Evolutionary conservation across 2,113 vertebrate genomes (phyloP).

Genomic region (Talpa occidentalis): DNA sequence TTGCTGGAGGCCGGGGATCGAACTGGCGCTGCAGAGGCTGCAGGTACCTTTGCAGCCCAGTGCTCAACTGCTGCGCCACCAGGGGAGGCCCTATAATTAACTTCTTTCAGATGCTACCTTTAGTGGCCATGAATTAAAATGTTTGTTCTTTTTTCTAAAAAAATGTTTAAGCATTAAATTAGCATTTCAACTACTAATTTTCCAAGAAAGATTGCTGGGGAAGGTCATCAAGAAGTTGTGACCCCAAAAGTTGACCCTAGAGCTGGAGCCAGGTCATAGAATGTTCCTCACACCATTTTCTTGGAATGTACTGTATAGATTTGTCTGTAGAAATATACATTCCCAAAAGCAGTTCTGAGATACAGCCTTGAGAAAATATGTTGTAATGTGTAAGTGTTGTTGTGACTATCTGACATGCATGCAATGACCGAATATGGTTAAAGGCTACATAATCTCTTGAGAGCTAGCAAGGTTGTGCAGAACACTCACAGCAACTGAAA

Average conservation of each 20-base stretch:
- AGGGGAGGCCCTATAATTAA: too few species aligned
- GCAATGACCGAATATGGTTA: neutral
- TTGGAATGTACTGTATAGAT: neutral
- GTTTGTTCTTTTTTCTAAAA: neutral
- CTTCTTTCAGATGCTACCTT: neutral
- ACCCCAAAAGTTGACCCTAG: neutral
- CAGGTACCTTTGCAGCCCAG: too few species aligned
- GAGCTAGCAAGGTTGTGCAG: neutral
- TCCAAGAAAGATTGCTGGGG: neutral
- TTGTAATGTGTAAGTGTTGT: neutral
- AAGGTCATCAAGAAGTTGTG: neutral
- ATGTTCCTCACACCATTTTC: neutral
- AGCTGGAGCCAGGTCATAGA: neutral
- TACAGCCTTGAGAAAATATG: neutral
- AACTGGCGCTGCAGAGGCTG: too few species aligned
- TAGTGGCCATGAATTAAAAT: neutral
- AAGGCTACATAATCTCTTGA: neutral
- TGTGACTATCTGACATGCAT: neutral
- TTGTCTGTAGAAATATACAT: neutral
- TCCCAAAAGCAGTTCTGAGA: neutral
- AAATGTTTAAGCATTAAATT: neutral
- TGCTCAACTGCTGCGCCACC: too few species aligned
- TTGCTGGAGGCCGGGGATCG: too few species aligned
- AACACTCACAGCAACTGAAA: neutral
- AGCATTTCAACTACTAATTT: neutral